These are phyloP conservation scores for Vanessa cardui DNA, from an alignment of 2,888 invertebrate species.

Conservation along the genomic window DNA sequence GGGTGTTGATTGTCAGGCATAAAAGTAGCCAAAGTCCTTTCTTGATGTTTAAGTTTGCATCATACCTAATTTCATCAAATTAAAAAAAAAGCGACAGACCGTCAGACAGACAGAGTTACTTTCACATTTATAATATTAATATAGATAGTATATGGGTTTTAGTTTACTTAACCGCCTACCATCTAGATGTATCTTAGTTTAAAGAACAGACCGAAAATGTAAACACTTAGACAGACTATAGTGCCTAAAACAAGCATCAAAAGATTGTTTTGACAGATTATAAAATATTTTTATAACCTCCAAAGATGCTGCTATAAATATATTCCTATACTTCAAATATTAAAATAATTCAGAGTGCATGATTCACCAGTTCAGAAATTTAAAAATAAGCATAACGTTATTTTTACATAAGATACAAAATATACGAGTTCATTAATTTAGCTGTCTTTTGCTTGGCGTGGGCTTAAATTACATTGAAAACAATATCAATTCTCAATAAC, in stretches of 20 bases:
- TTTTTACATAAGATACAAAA: constrained; percentile 22
- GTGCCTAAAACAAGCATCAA: background rate
- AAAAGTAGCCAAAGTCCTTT: too few species aligned
- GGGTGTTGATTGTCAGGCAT: too few species aligned
- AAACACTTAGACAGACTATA: background rate
- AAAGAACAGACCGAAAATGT: too few species aligned
- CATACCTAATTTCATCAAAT: too few species aligned
- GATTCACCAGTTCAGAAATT: constrained; percentile 25
- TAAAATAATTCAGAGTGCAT: constrained; percentile 26
- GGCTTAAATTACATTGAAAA: constrained; percentile 26
- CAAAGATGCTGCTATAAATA: constrained; percentile 1
- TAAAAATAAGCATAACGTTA: constrained; percentile 24
- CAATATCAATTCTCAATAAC: constrained; percentile 10
- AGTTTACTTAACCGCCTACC: too few species aligned
- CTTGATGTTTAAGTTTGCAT: too few species aligned
- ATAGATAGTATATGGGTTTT: too few species aligned
- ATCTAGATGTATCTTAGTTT: too few species aligned
- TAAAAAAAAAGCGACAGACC: too few species aligned
- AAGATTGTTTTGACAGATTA: constrained; percentile 4
- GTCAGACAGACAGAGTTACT: too few species aligned
- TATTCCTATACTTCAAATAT: constrained; percentile 14
- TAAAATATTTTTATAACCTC: constrained; percentile 4
- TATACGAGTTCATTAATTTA: constrained; percentile 26
- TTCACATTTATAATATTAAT: too few species aligned
- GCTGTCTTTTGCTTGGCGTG: constrained; percentile 15